Base-by-base conservation (phyloP, 2,888 invertebrate genomes). In the Cantharis rufa region DNA sequence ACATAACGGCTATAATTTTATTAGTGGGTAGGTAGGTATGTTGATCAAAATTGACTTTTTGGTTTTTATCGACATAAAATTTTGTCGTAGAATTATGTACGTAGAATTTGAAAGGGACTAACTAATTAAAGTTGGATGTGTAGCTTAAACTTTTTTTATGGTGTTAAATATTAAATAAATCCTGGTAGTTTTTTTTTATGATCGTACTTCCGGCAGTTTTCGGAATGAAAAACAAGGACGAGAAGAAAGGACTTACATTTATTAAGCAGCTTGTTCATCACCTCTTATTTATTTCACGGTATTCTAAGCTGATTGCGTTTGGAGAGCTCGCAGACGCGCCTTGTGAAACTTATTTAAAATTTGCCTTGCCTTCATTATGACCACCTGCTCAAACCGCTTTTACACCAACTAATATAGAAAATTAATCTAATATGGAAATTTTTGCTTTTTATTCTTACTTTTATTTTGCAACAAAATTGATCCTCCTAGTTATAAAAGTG, bases 331-430 rank as follows among this genome's bases (percentile, higher is more conserved):
- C 77, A 74, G 76, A 74, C 71, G 72, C 80, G 73, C 71, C 75
- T 80, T 78, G 72, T 68, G 71, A 78, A 79, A 78, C 80, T 80
- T 66, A 66, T 79, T 80, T 80, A 79, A 80, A 80, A 80, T 80
- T 80, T 79, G 78, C 78, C 77, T 77, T 78, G 72, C 76, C 78
- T 75, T 79, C 79, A 78, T 80, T 80, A 80, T 73, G 75, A 71
- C 78, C 80, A 80, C 80, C 80, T 80, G 80, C 78, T 72, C 71
- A 69, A 77, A 77, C 80, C 76, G 69, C 76, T 75, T 73, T 75
- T 71, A 74, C 75, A 71, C 69, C 71, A 64, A 62, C 63, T 72
- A 64, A 63, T 76, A 70, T 70, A 62, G 64, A 76, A 62, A 72
- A 76, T 76, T 76, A 72, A 76, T 76, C 72, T 76, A 76, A 72